Percentiles rank a stretch among this genome's conserved stretches.
phyloP scores from a whole-genome alignment of 2,797 vertebrate genomes.

The Heliangelus exortis region DNA sequence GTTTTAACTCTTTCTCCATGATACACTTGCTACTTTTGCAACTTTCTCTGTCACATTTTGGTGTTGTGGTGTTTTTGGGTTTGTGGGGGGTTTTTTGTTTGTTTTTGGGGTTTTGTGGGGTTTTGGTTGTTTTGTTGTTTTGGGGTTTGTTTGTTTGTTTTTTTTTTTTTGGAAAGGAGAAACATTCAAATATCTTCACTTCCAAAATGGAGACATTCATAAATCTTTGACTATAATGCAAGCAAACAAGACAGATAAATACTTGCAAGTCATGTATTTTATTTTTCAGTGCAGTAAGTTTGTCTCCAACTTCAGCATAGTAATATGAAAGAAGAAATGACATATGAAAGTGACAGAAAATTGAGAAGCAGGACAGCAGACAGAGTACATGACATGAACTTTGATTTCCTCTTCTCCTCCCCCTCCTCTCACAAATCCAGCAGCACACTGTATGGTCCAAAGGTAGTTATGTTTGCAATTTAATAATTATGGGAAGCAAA shows the following conservation, averaged over 20 bases:
- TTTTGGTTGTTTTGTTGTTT: no score
- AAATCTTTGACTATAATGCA: background rate
- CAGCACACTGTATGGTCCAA: background rate
- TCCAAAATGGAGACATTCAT: background rate
- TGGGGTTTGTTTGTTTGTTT: no score
- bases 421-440: background rate
- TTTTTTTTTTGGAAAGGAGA: background rate
- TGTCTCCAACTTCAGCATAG: background rate
- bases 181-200: background rate
- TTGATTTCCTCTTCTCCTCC: conserved; percentile 51
- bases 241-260: conserved; percentile 39
- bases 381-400: background rate
- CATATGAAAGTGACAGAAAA: conserved; percentile 49
- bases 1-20: background rate
- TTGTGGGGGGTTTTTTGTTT: no score
- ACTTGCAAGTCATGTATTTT: background rate
- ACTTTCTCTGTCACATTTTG: background rate
- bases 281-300: conserved; percentile 1
- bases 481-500: background rate
- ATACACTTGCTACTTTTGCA: background rate
- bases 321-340: conserved; percentile 43
- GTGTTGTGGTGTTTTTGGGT: background rate
- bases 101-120: no score
- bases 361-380: conserved; percentile 13
- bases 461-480: background rate